phyloP scores from a whole-genome alignment of 2,113 vertebrate genomes.

The Neodontobutis hainanensis region DNA sequence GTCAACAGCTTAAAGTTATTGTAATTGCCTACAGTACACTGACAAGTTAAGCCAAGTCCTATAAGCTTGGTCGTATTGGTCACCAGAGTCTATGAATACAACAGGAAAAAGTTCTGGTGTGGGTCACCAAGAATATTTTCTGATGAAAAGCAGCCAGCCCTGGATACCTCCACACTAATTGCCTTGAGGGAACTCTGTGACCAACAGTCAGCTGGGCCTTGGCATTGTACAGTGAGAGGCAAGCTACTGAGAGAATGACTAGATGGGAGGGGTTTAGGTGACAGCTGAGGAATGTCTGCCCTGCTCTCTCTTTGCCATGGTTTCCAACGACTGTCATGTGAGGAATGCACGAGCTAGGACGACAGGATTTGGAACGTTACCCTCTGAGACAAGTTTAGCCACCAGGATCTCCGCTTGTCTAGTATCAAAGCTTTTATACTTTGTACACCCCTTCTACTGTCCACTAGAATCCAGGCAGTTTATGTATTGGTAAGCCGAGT shows the following conservation, averaged over 20 bases:
- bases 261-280: conserved; percentile 72
- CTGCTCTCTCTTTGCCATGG: conserved; percentile 77
- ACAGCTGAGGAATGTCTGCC: conserved; percentile 89
- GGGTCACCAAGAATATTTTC: conserved; percentile 56
- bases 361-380: conserved; percentile 83
- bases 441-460: conserved; percentile 7
- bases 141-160: conserved; percentile 34
- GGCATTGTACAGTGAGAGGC: conserved; percentile 46
- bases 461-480: conserved; percentile 3
- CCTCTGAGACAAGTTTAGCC: conserved; percentile 71
- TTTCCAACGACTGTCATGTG: conserved; percentile 86
- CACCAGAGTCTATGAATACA: neutral
- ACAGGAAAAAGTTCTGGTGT: conserved; percentile 52
- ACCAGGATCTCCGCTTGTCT: conserved; percentile 35
- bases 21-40: conserved; percentile 22
- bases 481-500: neutral
- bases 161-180: conserved; percentile 49
- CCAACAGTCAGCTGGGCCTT: conserved; percentile 54
- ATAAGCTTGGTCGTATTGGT: conserved; percentile 20
- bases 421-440: conserved; percentile 6
- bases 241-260: conserved; percentile 37
- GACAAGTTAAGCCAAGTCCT: conserved; percentile 39
- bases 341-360: conserved; percentile 83
- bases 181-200: conserved; percentile 57
- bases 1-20: conserved; percentile 54